phyloP scores from a whole-genome alignment of 2,888 invertebrate genomes.

The Drosophila quinaria region DNA sequence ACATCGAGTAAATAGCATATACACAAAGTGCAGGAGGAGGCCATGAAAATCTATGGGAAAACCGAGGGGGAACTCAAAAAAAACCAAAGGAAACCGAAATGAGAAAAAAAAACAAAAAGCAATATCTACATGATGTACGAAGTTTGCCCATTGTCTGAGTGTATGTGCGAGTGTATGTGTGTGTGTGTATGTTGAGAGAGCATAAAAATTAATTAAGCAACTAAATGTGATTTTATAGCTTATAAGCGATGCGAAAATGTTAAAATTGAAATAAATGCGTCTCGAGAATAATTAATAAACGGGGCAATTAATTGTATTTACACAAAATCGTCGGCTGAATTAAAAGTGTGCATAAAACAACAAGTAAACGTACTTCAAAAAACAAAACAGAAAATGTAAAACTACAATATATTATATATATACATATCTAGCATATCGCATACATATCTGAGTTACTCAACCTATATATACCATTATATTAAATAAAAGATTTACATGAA shows the following conservation, averaged over 20 bases:
- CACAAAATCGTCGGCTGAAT: constrained; percentile 73
- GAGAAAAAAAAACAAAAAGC: constrained; percentile 56
- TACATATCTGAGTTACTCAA: constrained; percentile 38
- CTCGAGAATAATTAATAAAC: constrained; percentile 16
- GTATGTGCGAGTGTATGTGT: constrained; percentile 13
- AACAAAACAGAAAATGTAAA: neutral
- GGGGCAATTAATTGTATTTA: constrained; percentile 40
- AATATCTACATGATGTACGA: constrained; percentile 73
- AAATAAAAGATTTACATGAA: constrained; percentile 32
- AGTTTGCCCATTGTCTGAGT: constrained; percentile 49
- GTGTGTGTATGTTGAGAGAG: constrained; percentile 25
- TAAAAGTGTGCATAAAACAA: constrained; percentile 75
- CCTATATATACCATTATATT: constrained; percentile 24
- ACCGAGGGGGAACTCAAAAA: constrained; percentile 1
- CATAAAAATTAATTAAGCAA: constrained; percentile 82
- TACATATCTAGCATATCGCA: constrained; percentile 30
- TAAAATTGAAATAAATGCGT: constrained; percentile 52
- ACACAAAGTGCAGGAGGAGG: constrained; percentile 38
- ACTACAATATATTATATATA: neutral
- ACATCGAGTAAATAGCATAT: constrained; percentile 30
- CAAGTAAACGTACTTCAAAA: constrained; percentile 27
- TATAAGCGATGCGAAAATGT: constrained; percentile 71
- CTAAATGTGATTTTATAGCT: constrained; percentile 85
- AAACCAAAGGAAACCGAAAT: constrained; percentile 9
- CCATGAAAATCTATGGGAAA: constrained; percentile 63